Base-by-base conservation (phyloP, 2,113 vertebrate genomes). In the Tamias sibiricus region DNA sequence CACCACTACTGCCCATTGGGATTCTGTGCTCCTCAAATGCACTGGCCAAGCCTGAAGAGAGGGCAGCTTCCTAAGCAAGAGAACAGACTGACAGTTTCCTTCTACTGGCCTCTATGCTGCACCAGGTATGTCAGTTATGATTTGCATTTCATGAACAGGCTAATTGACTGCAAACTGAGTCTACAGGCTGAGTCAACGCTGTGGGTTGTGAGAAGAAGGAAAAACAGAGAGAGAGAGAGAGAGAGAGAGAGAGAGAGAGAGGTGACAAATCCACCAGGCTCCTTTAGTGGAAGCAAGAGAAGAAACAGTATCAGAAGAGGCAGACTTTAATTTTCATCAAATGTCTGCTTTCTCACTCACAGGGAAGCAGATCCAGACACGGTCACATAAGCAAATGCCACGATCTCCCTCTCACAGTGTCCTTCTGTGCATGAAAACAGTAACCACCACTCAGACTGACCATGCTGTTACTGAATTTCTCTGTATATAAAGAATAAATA, bases 301-400 rank as follows among this genome's bases (percentile, higher is more conserved):
- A 11, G 19, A 71, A 75, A 52, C 16, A 54, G 22, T 19, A 16
- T 91, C 64, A 85, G 90, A 97, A 74, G 6, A 74, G 6, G 32
- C 2, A 75, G 4, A 1, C 13, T 6, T 0, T 0, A 57, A 40
- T 79, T 83, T 83, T 30, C 52, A 79, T 37, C 7, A 91, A 42
- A 32, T 79, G 11, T 69, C 6, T 40, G 19, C 3, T 69, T 42
- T 54, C 12, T 35, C 42, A 84, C 40, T 96, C 16, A 4, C 0
- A 72, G 22, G 8, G 44, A 74, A 93, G 82, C 8, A 9, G 68
- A 81, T 24, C 40, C 4, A 71, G n/a, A 24, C 14, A 19, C 0
- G 2, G 49, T 19, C 37, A 62, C 22, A 35, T 1, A 74, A 76
- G 44, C 69, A 16, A 91, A 87, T 76, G 30, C 40, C 0, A 40